A percentile compares a stretch with the other conserved stretches of the same genome.
These are phyloP conservation scores for Drosophila mercatorum DNA, from an alignment of 2,888 invertebrate species.

Conservation along the genomic window DNA sequence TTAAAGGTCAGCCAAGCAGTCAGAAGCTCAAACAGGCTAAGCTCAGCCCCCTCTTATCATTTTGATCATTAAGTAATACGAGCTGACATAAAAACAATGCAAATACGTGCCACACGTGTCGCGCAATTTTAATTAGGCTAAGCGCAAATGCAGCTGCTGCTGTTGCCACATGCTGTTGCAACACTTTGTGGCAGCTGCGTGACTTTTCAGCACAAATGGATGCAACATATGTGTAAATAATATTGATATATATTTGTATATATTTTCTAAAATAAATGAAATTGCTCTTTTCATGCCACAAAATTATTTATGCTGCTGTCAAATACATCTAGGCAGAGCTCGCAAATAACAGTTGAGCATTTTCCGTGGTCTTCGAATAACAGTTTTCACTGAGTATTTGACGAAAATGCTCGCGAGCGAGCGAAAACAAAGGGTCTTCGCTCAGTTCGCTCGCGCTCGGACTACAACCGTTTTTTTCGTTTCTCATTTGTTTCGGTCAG, in stretches of 20 bases:
- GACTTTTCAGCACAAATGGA: constrained; percentile 1
- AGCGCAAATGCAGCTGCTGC: constrained; percentile 18
- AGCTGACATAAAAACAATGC: constrained; percentile 25
- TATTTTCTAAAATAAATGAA: not conserved
- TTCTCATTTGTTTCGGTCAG: too few relatives aligned
- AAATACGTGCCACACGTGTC: constrained; percentile 28
- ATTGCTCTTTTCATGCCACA: not conserved
- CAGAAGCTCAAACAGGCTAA: constrained; percentile 3
- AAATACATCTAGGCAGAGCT: constrained; percentile 2
- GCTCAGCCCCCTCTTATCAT: constrained; percentile 10
- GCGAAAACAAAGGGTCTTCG: too few relatives aligned
- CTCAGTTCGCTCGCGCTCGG: too few relatives aligned
- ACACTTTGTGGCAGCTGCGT: constrained; percentile 9
- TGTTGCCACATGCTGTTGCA: constrained; percentile 20
- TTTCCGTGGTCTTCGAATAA: too few relatives aligned
- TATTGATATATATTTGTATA: not conserved
- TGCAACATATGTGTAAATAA: constrained; percentile 4
- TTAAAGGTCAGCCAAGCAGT: constrained; percentile 65
- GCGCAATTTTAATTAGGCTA: constrained; percentile 58
- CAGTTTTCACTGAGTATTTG: too few relatives aligned
- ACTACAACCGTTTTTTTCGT: too few relatives aligned
- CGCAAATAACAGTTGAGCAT: too few relatives aligned
- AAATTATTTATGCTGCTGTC: constrained; percentile 10
- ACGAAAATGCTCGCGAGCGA: too few relatives aligned
- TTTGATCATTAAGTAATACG: constrained; percentile 27